Conservation (phyloP, 2,797 vertebrate genomes). For the Brachymystax lenok region DNA sequence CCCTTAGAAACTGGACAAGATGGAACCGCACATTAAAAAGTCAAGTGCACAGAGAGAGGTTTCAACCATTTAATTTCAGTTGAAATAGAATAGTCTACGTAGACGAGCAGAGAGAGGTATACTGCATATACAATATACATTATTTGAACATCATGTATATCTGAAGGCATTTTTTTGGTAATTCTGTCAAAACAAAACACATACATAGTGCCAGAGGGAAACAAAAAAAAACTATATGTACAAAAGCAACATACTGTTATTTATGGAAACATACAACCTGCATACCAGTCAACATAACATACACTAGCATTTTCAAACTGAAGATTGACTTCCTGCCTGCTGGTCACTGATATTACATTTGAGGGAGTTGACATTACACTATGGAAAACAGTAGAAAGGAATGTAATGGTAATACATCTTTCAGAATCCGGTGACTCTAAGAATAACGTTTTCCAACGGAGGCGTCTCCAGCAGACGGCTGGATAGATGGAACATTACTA, state of each 20-base stretch:
- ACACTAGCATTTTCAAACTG: background rate
- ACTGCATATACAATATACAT: background rate
- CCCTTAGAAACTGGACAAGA: background rate
- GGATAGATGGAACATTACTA: background rate
- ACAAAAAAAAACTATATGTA: background rate
- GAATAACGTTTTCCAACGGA: background rate
- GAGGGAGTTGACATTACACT: background rate
- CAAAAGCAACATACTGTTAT: background rate
- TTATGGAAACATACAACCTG: background rate
- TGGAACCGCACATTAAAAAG: background rate
- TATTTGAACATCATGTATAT: background rate
- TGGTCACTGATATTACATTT: background rate
- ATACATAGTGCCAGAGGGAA: background rate
- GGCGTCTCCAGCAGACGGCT: background rate
- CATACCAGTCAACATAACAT: background rate
- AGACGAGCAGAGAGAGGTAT: background rate
- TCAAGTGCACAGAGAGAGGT: no score
- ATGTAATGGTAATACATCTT: background rate
- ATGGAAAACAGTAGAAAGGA: background rate
- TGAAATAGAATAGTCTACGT: background rate
- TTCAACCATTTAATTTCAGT: constrained; percentile 8
- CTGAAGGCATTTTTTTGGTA: background rate
- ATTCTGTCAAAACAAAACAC: background rate
- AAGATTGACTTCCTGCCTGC: background rate
- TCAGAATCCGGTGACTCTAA: background rate